Evolutionary conservation across 2,113 vertebrate species (phyloP), one percentile per base, ranked within the genome.

Genomic region (Rhabdomys dilectus): DNA sequence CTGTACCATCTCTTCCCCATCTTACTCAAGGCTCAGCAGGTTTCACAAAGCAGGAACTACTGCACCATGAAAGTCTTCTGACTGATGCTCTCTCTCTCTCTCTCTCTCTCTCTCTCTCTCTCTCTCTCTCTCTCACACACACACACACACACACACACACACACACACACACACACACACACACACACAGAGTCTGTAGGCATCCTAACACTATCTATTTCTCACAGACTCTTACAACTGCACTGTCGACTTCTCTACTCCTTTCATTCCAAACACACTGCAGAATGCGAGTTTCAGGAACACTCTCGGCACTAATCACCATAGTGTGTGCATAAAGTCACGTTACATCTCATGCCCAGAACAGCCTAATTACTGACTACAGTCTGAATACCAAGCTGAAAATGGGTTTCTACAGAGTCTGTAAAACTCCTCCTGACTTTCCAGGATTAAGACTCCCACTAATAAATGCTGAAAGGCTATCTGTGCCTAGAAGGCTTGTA

Each of bases 331-430:
- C 60, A 88, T 42, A 76, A 0, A 81, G n/a, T 94, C 58, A 76
- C 19, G 56, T 12, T 66, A 96, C 19, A 53, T 75, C 85, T 94
- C n/a, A 19, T 7, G 88, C 2, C 22, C 92, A 80, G 92, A 90
- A 66, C 58, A 91, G 26, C 22, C 34, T 85, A 62, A 84, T 3
- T 6, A 91, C 19, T 90, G 76, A 82, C 34, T 66, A 72, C 70
- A 88, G 72, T 94, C 82, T 88, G 60, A n/a, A 90, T 88, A 85
- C 64, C 76, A 53, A 19, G 78, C 34, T 78, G 13, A 96, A 91
- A 89, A 77, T 31, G 36, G 34, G 19, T 91, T 89, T 96, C 11
- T 77, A 53, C 60, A 36, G 89, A 96, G 85, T 92, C 92, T 66
- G 60, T 77, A 82, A 87, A 92, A 73, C 87, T 21, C 85, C 87